Evolutionary conservation across 2,888 invertebrate species (phyloP), one percentile per base, ranked within the genome.

Genomic region (Cecidostiba fungosa): DNA sequence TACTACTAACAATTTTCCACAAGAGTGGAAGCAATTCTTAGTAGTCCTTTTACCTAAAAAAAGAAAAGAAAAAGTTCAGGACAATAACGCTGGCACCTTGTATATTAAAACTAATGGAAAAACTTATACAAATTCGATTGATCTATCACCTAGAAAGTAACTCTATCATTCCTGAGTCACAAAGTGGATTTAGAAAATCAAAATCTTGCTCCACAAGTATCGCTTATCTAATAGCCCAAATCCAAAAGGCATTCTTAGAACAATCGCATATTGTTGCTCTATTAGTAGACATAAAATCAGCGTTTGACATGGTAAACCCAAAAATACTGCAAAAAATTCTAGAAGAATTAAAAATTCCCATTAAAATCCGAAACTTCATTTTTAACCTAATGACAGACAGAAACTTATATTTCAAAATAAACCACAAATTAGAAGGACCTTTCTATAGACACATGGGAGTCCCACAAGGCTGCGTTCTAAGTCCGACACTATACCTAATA

Each of bases 171-270:
- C 62, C 59, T 0, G 50, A 32, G 10, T 12, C 36, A 14, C 82
- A 81, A 73, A 39, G 59, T 29, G 81, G 85, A 16, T 85, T 85
- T 10, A 80, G 62, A 39, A 81, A 70, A 81, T 26, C 14, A 1
- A 76, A 69, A n/a, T 81, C 76, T 19, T 77, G 77, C 23, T 23
- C 79, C 0, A 16, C 43, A 8, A 16, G 43, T 10, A 10, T 73
- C 12, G 79, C 70, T 14, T 19, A 10, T 1, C 32, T 84, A 1
- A 47, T 77, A 6, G 39, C 84, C 0, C 23, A 84, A 3, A 76
- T 80, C 1, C 69, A 84, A 1, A 10, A 19, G 12, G 50, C 76
- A 1, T 26, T 50, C 5, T 3, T 47, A 12, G n/a, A 54, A 23
- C 79, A 84, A 1, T 16, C 50, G 26, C 6, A 66, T 1, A 3